Conservation (phyloP, 2,113 vertebrate species). For the Phaethornis superciliosus region DNA sequence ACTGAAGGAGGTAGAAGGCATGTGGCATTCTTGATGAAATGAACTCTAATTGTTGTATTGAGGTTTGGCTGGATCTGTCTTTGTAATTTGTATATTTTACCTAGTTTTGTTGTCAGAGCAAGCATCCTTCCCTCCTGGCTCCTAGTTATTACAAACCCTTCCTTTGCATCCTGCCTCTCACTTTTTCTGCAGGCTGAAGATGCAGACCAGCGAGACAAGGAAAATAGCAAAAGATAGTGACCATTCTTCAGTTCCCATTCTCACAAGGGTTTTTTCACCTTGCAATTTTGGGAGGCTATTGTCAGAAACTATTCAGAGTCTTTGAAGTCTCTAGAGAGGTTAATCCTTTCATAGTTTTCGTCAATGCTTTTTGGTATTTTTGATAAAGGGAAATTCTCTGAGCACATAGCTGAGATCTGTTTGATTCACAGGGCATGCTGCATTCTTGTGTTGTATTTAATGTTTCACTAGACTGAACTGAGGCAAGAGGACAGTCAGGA, state of each 20-base stretch:
- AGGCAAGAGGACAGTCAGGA: not conserved
- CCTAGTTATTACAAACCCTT: not conserved
- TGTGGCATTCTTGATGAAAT: not conserved
- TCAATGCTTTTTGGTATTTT: not conserved
- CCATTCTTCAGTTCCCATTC: not conserved
- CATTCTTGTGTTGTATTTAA: not conserved
- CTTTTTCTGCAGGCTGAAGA: not conserved
- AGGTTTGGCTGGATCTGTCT: not conserved
- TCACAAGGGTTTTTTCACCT: not conserved
- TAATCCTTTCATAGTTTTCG: conserved; percentile 4
- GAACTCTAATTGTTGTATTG: not conserved
- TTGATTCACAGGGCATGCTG: not conserved
- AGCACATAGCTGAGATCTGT: not conserved
- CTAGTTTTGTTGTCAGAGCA: not conserved
- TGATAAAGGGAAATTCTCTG: not conserved
- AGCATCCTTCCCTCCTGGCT: not conserved
- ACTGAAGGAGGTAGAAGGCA: not conserved
- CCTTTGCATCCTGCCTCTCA: not conserved
- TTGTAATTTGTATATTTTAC: not conserved
- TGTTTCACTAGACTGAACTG: not conserved
- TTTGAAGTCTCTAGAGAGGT: not conserved
- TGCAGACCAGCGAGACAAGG: not conserved
- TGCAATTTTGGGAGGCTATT: not conserved
- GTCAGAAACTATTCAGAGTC: not conserved
- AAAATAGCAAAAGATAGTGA: not conserved